Evolutionary conservation across 2,888 invertebrate species (phyloP).

Genomic region (Ctenicera cuprea): DNA sequence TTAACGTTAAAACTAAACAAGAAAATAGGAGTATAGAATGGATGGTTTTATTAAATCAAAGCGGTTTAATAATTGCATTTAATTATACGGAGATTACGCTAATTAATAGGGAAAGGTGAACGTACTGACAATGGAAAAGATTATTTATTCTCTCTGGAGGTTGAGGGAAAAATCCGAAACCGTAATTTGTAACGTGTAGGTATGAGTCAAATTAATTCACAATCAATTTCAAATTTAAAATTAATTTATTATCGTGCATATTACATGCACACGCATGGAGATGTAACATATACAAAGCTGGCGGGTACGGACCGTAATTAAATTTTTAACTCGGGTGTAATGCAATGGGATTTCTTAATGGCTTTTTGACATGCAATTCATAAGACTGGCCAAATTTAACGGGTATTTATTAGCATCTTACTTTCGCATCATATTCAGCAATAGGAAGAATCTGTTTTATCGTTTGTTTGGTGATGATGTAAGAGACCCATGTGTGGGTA

Average conservation of each 20-base stretch:
- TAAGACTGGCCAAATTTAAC: conserved; percentile 41
- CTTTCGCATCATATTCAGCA: conserved; percentile 39
- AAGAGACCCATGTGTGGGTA: conserved; percentile 30
- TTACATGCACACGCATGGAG: conserved; percentile 31
- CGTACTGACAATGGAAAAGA: conserved; percentile 11
- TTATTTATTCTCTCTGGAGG: neutral
- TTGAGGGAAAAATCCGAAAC: conserved; percentile 6
- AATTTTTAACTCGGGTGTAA: conserved; percentile 44
- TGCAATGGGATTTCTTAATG: conserved; percentile 42
- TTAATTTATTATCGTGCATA: conserved; percentile 35
- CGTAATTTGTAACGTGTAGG: conserved; percentile 16
- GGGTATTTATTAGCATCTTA: conserved; percentile 41
- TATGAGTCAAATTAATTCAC: conserved; percentile 35
- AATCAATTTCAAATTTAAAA: conserved; percentile 41
- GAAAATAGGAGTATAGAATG: neutral
- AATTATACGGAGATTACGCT: conserved; percentile 6
- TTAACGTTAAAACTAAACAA: neutral
- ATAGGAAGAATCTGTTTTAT: conserved; percentile 27
- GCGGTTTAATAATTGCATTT: neutral
- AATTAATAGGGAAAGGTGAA: conserved; percentile 5
- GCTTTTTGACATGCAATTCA: conserved; percentile 47
- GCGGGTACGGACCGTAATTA: conserved; percentile 44
- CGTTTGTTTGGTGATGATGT: conserved; percentile 43
- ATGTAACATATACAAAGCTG: conserved; percentile 40
- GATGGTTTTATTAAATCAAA: conserved; percentile 1